Percentiles rank a stretch among this genome's conserved stretches.
These are phyloP conservation scores for Cydia strobilella DNA, from an alignment of 1,140 invertebrate species.

Conservation along the genomic window DNA sequence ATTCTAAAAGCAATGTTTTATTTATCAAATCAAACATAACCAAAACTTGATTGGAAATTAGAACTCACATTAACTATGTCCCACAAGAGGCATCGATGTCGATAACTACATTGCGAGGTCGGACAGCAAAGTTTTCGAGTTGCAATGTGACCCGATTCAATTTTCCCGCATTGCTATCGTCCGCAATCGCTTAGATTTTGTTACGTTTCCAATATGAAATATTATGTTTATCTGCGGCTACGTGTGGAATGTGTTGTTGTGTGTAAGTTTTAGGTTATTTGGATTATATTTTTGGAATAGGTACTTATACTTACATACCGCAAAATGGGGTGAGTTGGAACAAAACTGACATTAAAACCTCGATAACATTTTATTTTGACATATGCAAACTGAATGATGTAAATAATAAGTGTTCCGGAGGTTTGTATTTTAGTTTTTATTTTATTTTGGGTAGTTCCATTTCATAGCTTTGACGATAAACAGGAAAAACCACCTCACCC, in stretches of 20 bases:
- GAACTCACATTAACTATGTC: not conserved
- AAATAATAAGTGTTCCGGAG: too few species aligned
- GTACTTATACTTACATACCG: too few species aligned
- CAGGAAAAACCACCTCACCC: too few species aligned
- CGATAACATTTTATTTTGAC: too few species aligned
- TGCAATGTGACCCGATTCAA: not conserved
- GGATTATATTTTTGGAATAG: too few species aligned
- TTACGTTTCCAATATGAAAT: not conserved
- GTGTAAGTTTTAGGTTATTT: not conserved
- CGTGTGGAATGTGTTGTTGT: not conserved
- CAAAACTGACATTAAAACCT: too few species aligned
- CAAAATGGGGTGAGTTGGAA: too few species aligned
- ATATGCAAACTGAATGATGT: too few species aligned
- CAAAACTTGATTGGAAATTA: not conserved
- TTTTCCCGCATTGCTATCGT: not conserved
- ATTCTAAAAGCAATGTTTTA: not conserved
- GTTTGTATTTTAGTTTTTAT: too few species aligned
- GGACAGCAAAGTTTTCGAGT: not conserved
- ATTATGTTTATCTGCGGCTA: not conserved
- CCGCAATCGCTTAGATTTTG: constrained; percentile 9
- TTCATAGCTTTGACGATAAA: too few species aligned
- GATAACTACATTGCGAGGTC: not conserved
- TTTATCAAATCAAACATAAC: not conserved
- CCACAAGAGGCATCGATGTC: not conserved
- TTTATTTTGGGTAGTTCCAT: too few species aligned